A percentile compares a stretch with the other conserved stretches of the same genome.
phyloP scores from a whole-genome alignment of 1,140 invertebrate species.

The Sitophilus oryzae region DNA sequence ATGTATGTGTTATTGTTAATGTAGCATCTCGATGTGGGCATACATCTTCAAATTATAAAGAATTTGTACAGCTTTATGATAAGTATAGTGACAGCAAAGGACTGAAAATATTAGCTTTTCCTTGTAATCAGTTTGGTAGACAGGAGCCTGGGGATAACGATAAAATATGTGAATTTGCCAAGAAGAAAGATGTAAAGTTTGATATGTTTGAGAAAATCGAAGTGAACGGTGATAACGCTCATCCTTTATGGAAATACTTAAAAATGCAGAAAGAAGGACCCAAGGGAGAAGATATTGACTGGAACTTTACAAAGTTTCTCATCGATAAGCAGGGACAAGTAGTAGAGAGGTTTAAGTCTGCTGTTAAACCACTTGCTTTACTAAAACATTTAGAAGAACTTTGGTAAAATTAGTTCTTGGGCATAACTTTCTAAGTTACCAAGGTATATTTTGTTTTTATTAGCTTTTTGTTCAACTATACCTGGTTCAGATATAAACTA shows the following conservation, averaged over 20 bases:
- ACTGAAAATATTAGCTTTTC: constrained; percentile 79
- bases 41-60: constrained; percentile 71
- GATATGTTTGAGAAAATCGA: constrained; percentile 75
- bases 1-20: constrained; percentile 74
- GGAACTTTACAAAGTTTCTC: constrained; percentile 97
- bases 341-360: constrained; percentile 73
- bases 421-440: no score
- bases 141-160: constrained; percentile 71
- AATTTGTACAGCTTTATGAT: constrained; percentile 66
- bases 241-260: constrained; percentile 82
- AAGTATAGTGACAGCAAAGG: constrained; percentile 59
- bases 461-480: no score
- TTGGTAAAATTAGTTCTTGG: constrained; percentile 34
- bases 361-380: constrained; percentile 62
- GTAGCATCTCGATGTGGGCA: constrained; percentile 82
- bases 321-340: constrained; percentile 80
- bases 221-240: constrained; percentile 80
- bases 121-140: constrained; percentile 84
- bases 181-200: constrained; percentile 66
- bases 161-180: constrained; percentile 70
- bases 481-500: no score
- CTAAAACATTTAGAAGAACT: constrained; percentile 62
- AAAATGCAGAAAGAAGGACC: constrained; percentile 46
- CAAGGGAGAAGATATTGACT: constrained; percentile 76
- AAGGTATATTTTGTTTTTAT: no score